These are phyloP conservation scores for Tinea semifulvella DNA, from an alignment of 2,888 invertebrate species.

Conservation along the genomic window DNA sequence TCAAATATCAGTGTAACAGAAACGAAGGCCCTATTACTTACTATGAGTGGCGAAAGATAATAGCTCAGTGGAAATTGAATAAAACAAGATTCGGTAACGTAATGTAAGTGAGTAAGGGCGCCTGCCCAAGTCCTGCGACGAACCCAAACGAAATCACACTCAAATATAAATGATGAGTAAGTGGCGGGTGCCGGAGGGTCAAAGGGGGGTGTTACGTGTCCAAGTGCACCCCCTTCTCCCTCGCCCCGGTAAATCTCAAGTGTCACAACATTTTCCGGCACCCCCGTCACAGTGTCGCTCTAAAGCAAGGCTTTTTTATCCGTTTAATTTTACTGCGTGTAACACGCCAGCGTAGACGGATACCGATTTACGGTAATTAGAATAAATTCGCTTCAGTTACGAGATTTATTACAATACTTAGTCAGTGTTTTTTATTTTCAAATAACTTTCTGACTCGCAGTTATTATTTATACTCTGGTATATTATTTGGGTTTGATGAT, in stretches of 20 bases:
- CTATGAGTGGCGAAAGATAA: constrained; percentile 46
- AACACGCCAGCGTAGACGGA: constrained; percentile 19
- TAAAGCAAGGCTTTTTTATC: constrained; percentile 31
- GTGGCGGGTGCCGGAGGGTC: constrained; percentile 28
- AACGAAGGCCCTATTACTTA: constrained; percentile 42
- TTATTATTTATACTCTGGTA: too few species aligned
- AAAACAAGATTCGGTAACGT: constrained; percentile 48
- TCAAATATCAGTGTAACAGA: constrained; percentile 18
- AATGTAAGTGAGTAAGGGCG: constrained; percentile 46
- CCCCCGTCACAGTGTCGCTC: constrained; percentile 34
- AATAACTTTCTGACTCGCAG: too few species aligned
- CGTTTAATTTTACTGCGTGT: constrained; percentile 31
- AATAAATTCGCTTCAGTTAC: background rate
- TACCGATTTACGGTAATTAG: constrained; percentile 17
- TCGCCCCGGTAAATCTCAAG: constrained; percentile 46
- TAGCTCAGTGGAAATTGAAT: constrained; percentile 49
- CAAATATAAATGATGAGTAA: constrained; percentile 62
- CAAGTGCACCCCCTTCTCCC: constrained; percentile 37
- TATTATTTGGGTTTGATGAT: too few species aligned
- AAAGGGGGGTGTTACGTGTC: constrained; percentile 44
- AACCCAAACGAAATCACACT: constrained; percentile 59
- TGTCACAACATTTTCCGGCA: constrained; percentile 41
- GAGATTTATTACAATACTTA: too few species aligned
- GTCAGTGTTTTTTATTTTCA: too few species aligned
- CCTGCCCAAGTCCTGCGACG: constrained; percentile 35